Percentiles rank a stretch among this genome's conserved stretches.
phyloP scores from a whole-genome alignment of 1,140 invertebrate species.

The Watersipora subatra region DNA sequence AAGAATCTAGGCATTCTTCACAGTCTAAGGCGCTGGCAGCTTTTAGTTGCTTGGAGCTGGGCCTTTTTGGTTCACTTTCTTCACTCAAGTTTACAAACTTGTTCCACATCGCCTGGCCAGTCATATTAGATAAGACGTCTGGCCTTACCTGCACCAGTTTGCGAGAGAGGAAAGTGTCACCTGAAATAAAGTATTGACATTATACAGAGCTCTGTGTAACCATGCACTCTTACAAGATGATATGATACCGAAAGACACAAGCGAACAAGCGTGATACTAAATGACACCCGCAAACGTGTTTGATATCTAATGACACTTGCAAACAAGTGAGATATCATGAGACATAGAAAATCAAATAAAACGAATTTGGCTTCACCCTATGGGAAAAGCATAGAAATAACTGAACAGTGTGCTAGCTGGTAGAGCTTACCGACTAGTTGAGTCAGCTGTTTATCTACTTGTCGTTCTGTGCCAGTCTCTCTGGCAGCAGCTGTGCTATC shows the following conservation, averaged over 20 bases:
- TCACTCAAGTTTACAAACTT: constrained; percentile 25
- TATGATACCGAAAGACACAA: too few relatives aligned
- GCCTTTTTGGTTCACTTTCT: constrained; percentile 1
- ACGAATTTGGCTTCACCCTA: too few relatives aligned
- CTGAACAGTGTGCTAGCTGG: too few relatives aligned
- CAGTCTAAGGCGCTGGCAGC: not conserved
- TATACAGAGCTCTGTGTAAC: not conserved
- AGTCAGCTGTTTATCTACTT: not conserved
- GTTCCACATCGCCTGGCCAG: constrained; percentile 31
- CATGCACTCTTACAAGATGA: too few relatives aligned
- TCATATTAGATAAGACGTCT: constrained; percentile 23
- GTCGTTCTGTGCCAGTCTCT: constrained; percentile 5
- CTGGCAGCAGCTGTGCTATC: constrained; percentile 19
- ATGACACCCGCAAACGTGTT: too few relatives aligned
- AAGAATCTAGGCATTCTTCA: not conserved
- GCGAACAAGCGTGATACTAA: too few relatives aligned
- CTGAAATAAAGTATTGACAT: constrained; percentile 10
- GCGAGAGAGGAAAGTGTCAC: constrained; percentile 11
- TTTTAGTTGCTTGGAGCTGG: not conserved
- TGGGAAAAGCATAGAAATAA: too few relatives aligned
- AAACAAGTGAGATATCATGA: too few relatives aligned
- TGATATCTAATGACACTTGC: too few relatives aligned
- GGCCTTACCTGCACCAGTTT: not conserved
- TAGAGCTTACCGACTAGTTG: not conserved
- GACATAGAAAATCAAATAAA: too few relatives aligned